phyloP scores from a whole-genome alignment of 2,797 vertebrate genomes.

The Pterois miles region DNA sequence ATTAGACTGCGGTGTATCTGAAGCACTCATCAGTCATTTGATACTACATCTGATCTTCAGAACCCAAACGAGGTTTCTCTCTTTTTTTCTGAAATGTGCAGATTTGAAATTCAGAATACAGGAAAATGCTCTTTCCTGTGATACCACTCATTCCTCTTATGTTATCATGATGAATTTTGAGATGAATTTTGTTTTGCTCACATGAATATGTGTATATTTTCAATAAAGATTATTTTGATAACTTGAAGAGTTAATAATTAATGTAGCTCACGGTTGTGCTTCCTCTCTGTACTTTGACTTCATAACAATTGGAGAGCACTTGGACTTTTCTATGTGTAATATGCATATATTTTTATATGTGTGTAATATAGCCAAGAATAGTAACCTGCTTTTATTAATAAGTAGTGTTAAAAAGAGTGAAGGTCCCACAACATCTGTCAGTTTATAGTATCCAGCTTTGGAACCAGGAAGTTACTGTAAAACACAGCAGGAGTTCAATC shows the following conservation, averaged over 20 bases:
- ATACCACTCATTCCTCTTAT: conserved; percentile 6
- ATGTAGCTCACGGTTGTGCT: background rate
- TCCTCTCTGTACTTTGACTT: background rate
- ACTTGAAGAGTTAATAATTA: background rate
- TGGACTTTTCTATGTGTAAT: background rate
- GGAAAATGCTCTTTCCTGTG: background rate
- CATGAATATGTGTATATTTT: conserved; percentile 40
- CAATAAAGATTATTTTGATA: conserved; percentile 77
- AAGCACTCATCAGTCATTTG: background rate
- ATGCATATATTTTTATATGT: too few relatives aligned
- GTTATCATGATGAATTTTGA: background rate
- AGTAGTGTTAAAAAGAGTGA: background rate
- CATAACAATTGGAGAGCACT: background rate
- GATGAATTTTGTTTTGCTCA: background rate
- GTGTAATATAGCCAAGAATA: background rate
- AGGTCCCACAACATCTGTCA: background rate
- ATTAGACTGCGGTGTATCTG: conserved; percentile 2
- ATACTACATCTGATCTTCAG: background rate
- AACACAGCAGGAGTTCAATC: background rate
- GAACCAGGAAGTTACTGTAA: background rate
- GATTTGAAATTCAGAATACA: background rate
- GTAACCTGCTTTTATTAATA: background rate
- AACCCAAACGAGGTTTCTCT: background rate
- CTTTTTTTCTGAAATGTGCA: background rate
- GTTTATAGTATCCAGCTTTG: background rate